Base-by-base conservation (phyloP, 2,888 invertebrate species). In the Isotomurus palustris region DNA sequence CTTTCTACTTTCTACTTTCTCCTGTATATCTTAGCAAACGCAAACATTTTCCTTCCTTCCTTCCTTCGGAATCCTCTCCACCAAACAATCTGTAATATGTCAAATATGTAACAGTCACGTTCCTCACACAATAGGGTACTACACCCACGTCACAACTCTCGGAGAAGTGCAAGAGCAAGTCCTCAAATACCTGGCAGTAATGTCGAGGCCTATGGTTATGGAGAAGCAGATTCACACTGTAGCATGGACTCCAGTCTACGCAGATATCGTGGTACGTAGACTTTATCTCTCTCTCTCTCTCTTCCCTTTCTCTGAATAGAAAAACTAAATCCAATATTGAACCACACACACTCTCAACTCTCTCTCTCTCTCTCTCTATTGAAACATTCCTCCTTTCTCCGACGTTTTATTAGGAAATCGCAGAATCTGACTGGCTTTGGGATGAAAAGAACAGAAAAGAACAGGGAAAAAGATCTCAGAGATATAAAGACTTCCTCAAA, bases 121-220 rank as follows among this genome's bases (percentile, higher is more conserved):
- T 40, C 8, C 19, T n/a, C 12, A 14, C 6, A 17, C 40, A 14
- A 17, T 75, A 91, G 95, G 95, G 12, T 95, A 87, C 76, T 95
- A 91, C 78, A 93, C 95, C 21, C 97, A 97, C 75, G 84, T 99
- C 52, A 92, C 93, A 69, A 97, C 96, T 29, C 81, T 94, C 74
- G 95, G 97, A 0, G 97, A 99, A 79, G 97, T 97, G 38, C 85
- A 95, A 56, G 99, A 99, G 78, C 89, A 97, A 78, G 96, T 97
- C 1, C 78, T 97, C 71, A 91, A 95, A 75, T 99, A 99, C 75
- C 88, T 99, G 71, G 91, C 93, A 57, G 94, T 97, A 36, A 86
- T 99, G 84, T 95, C 96, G 25, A 81, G 96, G 60, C 96, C 97
- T 1, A 82, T 97, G 76, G 97, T 96, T 14, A 59, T 70, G 64